Evolutionary conservation across 2,797 vertebrate species (phyloP).

Genomic region (Rhinophrynus dorsalis): DNA sequence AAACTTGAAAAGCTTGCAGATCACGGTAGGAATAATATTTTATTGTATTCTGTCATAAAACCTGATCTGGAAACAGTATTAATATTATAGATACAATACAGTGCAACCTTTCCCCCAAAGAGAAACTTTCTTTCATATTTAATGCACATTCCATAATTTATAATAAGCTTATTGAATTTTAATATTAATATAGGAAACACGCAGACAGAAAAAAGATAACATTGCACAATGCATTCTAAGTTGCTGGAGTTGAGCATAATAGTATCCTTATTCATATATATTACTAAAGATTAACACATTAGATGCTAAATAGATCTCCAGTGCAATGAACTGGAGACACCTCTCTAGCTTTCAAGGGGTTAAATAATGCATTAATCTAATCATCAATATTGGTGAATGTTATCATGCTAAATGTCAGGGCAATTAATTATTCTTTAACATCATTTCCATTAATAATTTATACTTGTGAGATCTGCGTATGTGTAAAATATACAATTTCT

Average conservation of each 20-base stretch:
- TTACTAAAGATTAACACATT: not conserved
- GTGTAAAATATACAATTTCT: too few relatives aligned
- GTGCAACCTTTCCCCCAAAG: not conserved
- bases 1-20: not conserved
- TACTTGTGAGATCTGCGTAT: too few relatives aligned
- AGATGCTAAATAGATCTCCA: too few relatives aligned
- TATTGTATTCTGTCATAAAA: not conserved
- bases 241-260: too few relatives aligned
- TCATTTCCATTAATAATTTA: too few relatives aligned
- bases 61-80: not conserved
- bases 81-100: not conserved
- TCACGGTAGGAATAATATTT: not conserved
- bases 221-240: too few relatives aligned
- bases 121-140: slow-evolving; percentile 4
- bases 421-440: not conserved
- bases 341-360: too few relatives aligned
- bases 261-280: too few relatives aligned
- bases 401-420: not conserved
- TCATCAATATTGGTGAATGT: too few relatives aligned
- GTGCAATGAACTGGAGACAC: too few relatives aligned
- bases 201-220: too few relatives aligned
- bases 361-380: too few relatives aligned
- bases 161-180: not conserved
- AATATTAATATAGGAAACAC: slow-evolving; percentile 17
- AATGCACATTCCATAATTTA: slow-evolving; percentile 15